Percentiles rank a stretch among this genome's conserved stretches.
Evolutionary conservation across 2,888 invertebrate genomes (phyloP).

Genomic region (Baccha elongata): DNA sequence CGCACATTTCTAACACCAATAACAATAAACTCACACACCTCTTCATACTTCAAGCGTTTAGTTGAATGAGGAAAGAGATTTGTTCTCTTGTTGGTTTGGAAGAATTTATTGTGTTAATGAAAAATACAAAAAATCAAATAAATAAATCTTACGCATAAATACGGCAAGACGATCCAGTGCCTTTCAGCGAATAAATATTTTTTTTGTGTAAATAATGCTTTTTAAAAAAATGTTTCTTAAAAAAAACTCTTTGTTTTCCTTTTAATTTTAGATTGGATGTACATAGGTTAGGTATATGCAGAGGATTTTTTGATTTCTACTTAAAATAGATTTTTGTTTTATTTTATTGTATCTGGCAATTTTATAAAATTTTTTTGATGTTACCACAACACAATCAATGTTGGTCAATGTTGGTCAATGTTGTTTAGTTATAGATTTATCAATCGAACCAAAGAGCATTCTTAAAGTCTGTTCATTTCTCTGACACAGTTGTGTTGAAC

Average conservation of each 20-base stretch:
- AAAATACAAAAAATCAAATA: not conserved
- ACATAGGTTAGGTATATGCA: too few relatives aligned
- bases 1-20: not conserved
- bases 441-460: too few relatives aligned
- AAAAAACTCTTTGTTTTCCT: constrained; percentile 1
- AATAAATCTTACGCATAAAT: constrained; percentile 16
- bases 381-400: too few relatives aligned
- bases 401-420: too few relatives aligned
- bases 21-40: constrained; percentile 12
- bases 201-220: not conserved
- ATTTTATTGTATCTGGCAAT: too few relatives aligned
- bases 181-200: constrained; percentile 20
- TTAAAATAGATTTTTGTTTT: too few relatives aligned
- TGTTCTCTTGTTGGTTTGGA: not conserved
- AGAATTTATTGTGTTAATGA: constrained; percentile 30
- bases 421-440: too few relatives aligned
- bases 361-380: too few relatives aligned
- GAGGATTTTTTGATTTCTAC: too few relatives aligned
- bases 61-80: constrained; percentile 8
- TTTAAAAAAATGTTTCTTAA: not conserved
- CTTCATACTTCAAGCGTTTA: constrained; percentile 8
- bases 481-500: too few relatives aligned
- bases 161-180: not conserved
- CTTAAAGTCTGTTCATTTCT: too few relatives aligned
- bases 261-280: not conserved